Percentiles rank a stretch among this genome's conserved stretches.
These are phyloP conservation scores for Gnatocerus cornutus DNA, from an alignment of 2,888 invertebrate species.

Conservation along the genomic window DNA sequence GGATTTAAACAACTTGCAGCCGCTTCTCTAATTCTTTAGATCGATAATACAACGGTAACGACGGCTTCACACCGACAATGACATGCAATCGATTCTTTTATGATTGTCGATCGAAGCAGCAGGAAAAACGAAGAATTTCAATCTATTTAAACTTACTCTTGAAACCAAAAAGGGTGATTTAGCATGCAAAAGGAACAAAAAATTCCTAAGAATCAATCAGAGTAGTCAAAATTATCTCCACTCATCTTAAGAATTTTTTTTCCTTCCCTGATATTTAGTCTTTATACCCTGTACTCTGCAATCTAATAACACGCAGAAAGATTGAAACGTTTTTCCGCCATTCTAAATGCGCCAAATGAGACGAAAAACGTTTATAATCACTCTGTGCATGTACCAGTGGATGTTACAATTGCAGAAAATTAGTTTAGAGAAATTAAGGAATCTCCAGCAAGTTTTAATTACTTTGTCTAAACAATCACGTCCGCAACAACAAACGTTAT, in stretches of 20 bases:
- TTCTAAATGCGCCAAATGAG: not conserved
- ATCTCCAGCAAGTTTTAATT: constrained; percentile 10
- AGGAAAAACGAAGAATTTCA: no score
- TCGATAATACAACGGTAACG: constrained; percentile 12
- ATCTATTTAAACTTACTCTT: no score
- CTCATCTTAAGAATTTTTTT: constrained; percentile 1
- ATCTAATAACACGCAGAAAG: not conserved
- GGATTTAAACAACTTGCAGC: constrained; percentile 29
- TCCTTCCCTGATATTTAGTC: not conserved
- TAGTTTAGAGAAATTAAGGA: not conserved
- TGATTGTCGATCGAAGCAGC: no score
- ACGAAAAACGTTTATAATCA: not conserved
- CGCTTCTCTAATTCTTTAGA: constrained; percentile 20
- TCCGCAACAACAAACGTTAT: constrained; percentile 1
- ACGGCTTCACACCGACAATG: not conserved
- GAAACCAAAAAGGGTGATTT: no score
- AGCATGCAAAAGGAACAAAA: not conserved
- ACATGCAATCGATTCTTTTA: no score
- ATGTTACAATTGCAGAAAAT: not conserved
- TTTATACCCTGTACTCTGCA: not conserved
- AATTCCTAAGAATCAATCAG: no score
- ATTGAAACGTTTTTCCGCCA: constrained; percentile 2
- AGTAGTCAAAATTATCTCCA: not conserved
- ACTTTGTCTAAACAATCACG: constrained; percentile 5
- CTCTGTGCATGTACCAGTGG: no score